Evolutionary conservation across 2,113 vertebrate genomes (phyloP).

Genomic region (Pelvicachromis taeniatus): DNA sequence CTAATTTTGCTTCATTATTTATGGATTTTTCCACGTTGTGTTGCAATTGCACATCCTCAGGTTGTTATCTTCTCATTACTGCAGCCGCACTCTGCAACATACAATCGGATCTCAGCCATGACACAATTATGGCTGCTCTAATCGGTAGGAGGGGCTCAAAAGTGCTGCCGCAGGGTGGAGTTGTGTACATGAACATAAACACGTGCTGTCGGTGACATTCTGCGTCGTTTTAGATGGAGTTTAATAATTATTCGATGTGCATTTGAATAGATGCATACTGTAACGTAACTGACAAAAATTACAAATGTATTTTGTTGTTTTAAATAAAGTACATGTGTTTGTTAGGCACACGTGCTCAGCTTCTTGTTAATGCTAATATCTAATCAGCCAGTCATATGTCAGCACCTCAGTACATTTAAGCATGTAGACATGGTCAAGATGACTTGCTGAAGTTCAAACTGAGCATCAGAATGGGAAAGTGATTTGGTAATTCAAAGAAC

Average conservation of each 20-base stretch:
- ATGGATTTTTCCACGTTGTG: background rate
- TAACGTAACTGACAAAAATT: background rate
- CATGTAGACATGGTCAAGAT: background rate
- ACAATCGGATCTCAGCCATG: conserved; percentile 6
- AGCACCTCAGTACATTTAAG: background rate
- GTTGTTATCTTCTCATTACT: conserved; percentile 35
- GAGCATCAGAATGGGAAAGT: background rate
- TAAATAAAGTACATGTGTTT: background rate
- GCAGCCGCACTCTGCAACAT: background rate
- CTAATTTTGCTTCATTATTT: conserved; percentile 4
- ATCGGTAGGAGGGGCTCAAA: background rate
- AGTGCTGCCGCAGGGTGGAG: background rate
- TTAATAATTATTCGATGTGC: background rate
- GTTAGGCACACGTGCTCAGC: background rate
- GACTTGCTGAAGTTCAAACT: background rate
- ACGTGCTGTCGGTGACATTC: background rate
- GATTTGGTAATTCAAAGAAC: background rate
- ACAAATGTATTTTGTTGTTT: background rate
- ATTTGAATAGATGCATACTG: background rate
- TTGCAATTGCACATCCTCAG: conserved; percentile 36
- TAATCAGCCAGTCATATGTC: background rate
- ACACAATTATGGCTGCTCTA: background rate
- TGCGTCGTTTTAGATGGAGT: background rate
- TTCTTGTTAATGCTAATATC: background rate
- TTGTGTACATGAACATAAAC: background rate